phyloP scores from a whole-genome alignment of 2,888 invertebrate species.

The Melinaea menophilus region DNA sequence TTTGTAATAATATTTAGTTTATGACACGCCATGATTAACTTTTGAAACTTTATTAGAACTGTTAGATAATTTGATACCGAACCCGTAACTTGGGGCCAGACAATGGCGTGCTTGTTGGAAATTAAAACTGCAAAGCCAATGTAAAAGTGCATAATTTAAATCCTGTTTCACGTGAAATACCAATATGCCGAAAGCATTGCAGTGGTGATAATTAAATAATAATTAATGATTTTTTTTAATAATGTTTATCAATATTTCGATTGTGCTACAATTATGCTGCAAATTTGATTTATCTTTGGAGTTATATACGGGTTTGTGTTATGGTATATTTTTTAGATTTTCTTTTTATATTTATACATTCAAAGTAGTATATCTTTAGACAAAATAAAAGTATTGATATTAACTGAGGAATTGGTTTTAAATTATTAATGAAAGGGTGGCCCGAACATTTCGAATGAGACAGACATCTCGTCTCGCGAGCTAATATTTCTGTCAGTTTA shows the following conservation, averaged over 20 bases:
- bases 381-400: too few species aligned
- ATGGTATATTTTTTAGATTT: too few species aligned
- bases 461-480: neutral
- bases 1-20: neutral
- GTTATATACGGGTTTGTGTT: too few species aligned
- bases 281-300: too few species aligned
- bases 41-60: constrained; percentile 1
- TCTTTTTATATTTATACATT: too few species aligned
- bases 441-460: neutral
- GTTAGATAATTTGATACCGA: neutral
- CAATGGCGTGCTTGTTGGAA: constrained; percentile 1
- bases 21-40: neutral
- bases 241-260: neutral
- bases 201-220: constrained; percentile 2
- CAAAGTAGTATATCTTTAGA: too few species aligned
- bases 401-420: neutral
- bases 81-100: neutral
- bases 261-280: too few species aligned
- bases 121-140: constrained; percentile 6
- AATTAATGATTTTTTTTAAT: neutral
- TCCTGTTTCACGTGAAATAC: constrained; percentile 6
- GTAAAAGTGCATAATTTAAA: constrained; percentile 8
- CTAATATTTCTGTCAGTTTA: neutral
- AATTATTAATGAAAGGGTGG: neutral
- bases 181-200: constrained; percentile 6